phyloP scores from a whole-genome alignment of 2,797 vertebrate species.

The Coracias cyanogaster region DNA sequence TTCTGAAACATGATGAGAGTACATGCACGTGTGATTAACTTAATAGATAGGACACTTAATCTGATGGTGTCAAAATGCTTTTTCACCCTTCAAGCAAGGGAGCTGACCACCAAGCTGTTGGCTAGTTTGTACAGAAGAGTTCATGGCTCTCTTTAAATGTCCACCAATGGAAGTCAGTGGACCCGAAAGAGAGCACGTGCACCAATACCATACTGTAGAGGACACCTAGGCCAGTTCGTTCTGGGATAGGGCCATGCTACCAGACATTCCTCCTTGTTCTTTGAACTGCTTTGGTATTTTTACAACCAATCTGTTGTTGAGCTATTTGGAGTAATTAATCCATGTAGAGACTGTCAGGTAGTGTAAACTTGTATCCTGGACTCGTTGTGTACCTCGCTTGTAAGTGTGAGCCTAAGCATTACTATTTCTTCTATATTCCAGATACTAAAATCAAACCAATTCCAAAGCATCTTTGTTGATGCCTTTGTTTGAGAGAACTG shows the following conservation, averaged over 20 bases:
- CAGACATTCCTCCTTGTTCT: not conserved
- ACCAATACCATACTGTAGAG: not conserved
- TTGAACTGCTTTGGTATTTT: not conserved
- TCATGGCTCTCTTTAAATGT: not conserved
- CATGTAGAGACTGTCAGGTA: not conserved
- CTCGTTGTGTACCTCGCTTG: rapidly evolving
- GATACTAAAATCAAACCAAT: not conserved
- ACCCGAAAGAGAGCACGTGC: not conserved
- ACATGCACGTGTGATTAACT: not conserved
- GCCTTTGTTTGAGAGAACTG: not conserved
- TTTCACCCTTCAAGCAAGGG: not conserved
- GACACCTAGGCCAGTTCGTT: not conserved
- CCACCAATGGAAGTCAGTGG: not conserved
- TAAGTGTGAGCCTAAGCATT: not conserved
- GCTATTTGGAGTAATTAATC: not conserved
- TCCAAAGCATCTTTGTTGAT: not conserved
- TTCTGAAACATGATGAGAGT: not conserved
- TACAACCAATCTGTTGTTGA: not conserved
- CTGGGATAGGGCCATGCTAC: not conserved
- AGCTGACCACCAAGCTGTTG: not conserved
- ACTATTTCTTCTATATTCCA: not conserved
- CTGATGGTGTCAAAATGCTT: not conserved
- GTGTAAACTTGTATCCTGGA: not conserved
- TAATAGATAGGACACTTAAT: not conserved
- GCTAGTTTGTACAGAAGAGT: not conserved